Evolutionary conservation across 2,888 invertebrate genomes (phyloP).

Genomic region (Pogonocherus hispidulus): DNA sequence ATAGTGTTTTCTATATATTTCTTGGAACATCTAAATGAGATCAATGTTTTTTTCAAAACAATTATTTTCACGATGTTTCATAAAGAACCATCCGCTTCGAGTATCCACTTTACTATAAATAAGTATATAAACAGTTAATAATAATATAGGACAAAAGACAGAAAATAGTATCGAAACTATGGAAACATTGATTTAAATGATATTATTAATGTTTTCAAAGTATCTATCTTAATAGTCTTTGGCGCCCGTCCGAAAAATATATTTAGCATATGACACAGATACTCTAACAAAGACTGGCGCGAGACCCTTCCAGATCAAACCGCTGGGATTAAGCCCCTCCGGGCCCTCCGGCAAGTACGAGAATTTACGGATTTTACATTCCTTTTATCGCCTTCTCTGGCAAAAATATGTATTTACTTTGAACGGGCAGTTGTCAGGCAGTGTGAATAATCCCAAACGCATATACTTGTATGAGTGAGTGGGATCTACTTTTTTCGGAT

Average conservation of each 20-base stretch:
- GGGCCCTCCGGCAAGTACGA: neutral
- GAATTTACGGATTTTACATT: constrained; percentile 27
- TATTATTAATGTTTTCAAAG: no score
- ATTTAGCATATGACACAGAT: neutral
- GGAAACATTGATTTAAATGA: no score
- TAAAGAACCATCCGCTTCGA: no score
- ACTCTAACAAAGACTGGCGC: neutral
- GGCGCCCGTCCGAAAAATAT: neutral
- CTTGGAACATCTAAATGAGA: no score
- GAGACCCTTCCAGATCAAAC: neutral
- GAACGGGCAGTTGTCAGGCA: neutral
- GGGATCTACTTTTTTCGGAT: constrained; percentile 12
- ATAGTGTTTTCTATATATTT: no score
- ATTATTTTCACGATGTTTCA: no score
- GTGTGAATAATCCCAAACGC: constrained; percentile 25
- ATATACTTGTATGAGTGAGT: constrained; percentile 14
- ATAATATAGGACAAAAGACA: no score
- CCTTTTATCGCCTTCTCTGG: constrained; percentile 3
- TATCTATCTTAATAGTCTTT: no score
- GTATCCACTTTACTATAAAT: no score
- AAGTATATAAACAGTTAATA: no score
- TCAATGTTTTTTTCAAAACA: no score
- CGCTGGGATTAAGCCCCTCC: neutral
- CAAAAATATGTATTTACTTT: constrained; percentile 2
- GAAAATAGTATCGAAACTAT: no score